Evolutionary conservation across 2,888 invertebrate genomes (phyloP).

Genomic region (Bugula neritina): DNA sequence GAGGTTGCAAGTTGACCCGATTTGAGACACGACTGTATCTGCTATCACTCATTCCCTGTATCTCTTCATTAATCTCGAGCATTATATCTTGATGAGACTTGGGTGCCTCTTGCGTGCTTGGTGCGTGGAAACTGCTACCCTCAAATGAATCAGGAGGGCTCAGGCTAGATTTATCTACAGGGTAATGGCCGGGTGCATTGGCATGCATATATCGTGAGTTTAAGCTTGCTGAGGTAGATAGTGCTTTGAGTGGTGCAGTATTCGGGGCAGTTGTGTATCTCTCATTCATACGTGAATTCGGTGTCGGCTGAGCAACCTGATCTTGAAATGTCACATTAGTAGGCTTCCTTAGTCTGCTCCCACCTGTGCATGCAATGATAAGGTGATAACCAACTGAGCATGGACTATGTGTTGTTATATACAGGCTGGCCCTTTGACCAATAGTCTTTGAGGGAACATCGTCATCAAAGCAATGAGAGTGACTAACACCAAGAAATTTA

Average conservation of each 20-base stretch:
- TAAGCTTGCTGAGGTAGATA: not conserved
- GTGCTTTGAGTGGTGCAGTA: not conserved
- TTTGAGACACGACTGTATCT: not conserved
- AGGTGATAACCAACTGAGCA: no score
- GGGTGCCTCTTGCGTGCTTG: not conserved
- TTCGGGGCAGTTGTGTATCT: not conserved
- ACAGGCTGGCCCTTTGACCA: no score
- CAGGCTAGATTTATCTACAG: not conserved
- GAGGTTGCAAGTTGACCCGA: not conserved
- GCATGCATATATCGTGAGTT: constrained; percentile 5
- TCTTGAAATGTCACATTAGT: constrained; percentile 14
- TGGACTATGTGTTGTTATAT: no score
- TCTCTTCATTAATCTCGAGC: constrained; percentile 11
- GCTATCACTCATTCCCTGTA: not conserved
- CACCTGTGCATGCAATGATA: no score
- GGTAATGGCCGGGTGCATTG: not conserved
- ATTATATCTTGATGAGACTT: constrained; percentile 18
- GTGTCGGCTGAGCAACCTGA: not conserved
- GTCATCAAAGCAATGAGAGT: no score
- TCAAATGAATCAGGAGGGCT: not conserved
- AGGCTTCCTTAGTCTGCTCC: not conserved
- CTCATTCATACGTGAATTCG: not conserved
- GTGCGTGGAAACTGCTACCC: not conserved
- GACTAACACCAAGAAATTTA: no score
- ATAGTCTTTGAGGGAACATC: no score